Evolutionary conservation across 1,140 invertebrate species (phyloP), one percentile per base, ranked within the genome.

Genomic region (Magallana angulata): DNA sequence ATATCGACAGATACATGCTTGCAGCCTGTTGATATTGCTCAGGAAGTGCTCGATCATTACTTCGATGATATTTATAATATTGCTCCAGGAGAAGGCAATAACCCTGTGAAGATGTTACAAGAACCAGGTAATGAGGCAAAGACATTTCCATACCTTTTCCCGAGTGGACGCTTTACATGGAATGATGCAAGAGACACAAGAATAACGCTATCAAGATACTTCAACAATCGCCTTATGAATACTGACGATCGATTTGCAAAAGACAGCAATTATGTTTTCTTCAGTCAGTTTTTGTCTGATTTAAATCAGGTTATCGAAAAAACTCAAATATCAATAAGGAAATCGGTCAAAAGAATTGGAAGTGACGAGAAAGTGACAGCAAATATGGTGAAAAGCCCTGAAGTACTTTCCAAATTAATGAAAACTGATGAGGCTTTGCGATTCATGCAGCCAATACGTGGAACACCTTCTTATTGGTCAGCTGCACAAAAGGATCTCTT

Each of bases 401-500:
- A 48, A 82, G 7, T 56, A 2, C 56, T 82, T 8, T 30, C n/a
- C 1, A 48, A 56, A 7, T 18, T 82, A 16, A 48, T 82, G 8
- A 18, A 36, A 48, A 30, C 0, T 12, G 76, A 80, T 80, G 76
- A 80, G 30, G 76, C 76, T 14, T 90, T 86, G 14, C 71, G 59
- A 60, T 85, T 88, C 24, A 58, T 91, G 24, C 90, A 88, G 86
- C 84, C 86, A 0, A 14, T 91, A n/a, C 57, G 90, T n/a, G 85
- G 80, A 48, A 90, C 87, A 0, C 90, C 90, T 7, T 82, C 87
- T 16, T 90, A 90, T 76, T 89, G 82, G 83, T n/a, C 90, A 81
- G 36, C 30, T 76, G 56, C 68, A 24, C 59, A 90, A 58, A 90
- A 90, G 64, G 89, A 90, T 60, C n/a, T 91, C 7, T 90, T 91